Evolutionary conservation across 2,888 invertebrate genomes (phyloP), one percentile per base, ranked within the genome.

Genomic region (Drepanosiphum platanoidis): DNA sequence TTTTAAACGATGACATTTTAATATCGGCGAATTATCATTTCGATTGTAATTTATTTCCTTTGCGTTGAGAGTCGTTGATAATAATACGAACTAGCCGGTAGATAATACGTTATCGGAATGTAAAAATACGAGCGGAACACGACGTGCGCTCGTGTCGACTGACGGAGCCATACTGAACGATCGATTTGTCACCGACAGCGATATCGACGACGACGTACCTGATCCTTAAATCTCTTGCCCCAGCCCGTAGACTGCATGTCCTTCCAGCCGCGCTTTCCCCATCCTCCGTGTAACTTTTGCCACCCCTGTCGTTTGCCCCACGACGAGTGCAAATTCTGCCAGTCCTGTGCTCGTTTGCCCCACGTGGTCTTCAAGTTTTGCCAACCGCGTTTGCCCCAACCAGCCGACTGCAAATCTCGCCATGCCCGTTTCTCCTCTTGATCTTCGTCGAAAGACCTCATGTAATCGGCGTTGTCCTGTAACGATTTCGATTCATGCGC

Each of bases 301-400:
- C 92, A 93, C 36, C 90, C 92, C 87, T 93, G 90, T 88, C 93
- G 93, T 86, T 93, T 93, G 86, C 90, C 90, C 36, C 89, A 88
- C 27, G 87, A 68, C 81, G 87, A 72, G 30, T 72, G 72, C 36
- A 71, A 64, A 30, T 77, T 79, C 88, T 88, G 79, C 84, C 84
- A 84, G 58, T 84, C 84, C 39, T 84, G 84, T 30, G 71, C 92
- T 0, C 93, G 90, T 87, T 93, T 91, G 18, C 92, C 92, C 92
- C 92, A 92, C 11, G 90, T 90, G 13, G 88, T 88, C 88, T 91
- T 91, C 86, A 93, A 89, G 88, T 91, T 92, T 87, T 91, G 91
- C 93, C 92, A 93, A 27, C 87, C 92, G 0, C 93, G 90, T 87
- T 93, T 91, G 22, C 92, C 92, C 92, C 92, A 92, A 7, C 91